Percentiles rank a stretch among this genome's conserved stretches.
These are phyloP conservation scores for Agonopterix subpropinquella DNA, from an alignment of 2,888 invertebrate genomes.

Conservation along the genomic window DNA sequence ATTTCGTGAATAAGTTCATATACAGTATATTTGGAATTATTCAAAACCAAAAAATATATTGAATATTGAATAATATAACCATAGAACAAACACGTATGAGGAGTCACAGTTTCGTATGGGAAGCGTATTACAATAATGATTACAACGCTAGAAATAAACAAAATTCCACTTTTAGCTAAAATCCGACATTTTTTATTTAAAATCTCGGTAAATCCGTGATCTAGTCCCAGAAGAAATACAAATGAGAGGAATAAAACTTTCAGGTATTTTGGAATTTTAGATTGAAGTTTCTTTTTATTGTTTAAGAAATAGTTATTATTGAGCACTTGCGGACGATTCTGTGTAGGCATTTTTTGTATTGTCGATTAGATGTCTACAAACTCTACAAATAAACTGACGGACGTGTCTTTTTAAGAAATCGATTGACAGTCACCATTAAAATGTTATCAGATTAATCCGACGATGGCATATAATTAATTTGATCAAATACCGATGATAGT, in stretches of 20 bases:
- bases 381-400: too few species aligned
- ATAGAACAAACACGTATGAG: background rate
- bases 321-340: background rate
- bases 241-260: background rate
- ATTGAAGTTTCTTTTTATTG: background rate
- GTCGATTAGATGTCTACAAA: too few species aligned
- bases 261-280: background rate
- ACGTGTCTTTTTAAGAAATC: too few species aligned
- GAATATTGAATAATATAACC: background rate
- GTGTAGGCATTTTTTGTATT: too few species aligned
- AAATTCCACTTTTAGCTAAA: background rate
- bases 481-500: too few species aligned
- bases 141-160: background rate
- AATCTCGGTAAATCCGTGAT: background rate
- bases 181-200: conserved; percentile 1
- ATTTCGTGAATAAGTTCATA: conserved; percentile 1
- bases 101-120: too few species aligned
- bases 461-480: too few species aligned
- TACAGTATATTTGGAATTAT: conserved; percentile 1
- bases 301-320: background rate
- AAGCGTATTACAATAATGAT: too few species aligned
- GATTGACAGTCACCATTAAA: too few species aligned
- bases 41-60: background rate
- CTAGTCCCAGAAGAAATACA: background rate
- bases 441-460: too few species aligned